Base-by-base conservation (phyloP, 2,113 vertebrate species). In the Dasyurus viverrinus region DNA sequence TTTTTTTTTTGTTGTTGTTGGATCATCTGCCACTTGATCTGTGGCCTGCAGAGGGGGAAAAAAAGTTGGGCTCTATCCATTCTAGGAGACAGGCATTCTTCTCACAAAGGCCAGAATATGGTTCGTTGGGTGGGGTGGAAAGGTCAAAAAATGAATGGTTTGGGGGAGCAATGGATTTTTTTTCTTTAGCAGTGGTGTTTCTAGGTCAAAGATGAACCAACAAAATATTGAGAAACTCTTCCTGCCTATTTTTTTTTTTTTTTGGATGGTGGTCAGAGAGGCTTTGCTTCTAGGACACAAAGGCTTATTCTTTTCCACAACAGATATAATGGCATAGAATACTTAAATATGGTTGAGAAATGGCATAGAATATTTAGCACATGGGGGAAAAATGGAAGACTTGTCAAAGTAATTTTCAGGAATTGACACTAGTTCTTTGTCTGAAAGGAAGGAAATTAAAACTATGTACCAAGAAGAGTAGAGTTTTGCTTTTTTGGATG, bases 1-100 rank as follows among this genome's bases (percentile, higher is more conserved):
- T 68, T n/a, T 90, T 90, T 84, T 90, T 47, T 24, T n/a, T 30
- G 48, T 93, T 92, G 50, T 52, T 52, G 10, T 52, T 91, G 93
- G 90, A 60, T 27, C 47, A 22, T 53, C 68, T 94, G 90, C 76
- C n/a, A 76, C 4, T 57, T 12, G 26, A 47, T 52, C 60, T 42
- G 95, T 92, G 91, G 50, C 93, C 36, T 10, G 46, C 52, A 91
- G 25, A 76, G 25, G 57, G n/a, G 90, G 54, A 52, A 90, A 30
- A 52, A 90, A 30, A 12, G 50, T 0, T 93, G 90, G n/a, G 54
- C 26, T 2, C 26, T 0, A 16, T 84, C 92, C 46, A 54, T 26
- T 25, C 89, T 91, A 23, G 84, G 26, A 54, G 89, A 52, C 52
- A 76, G 57, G 57, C 24, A 53, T 52, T 53, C 16, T 27, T 26